Evolutionary conservation across 2,113 vertebrate species (phyloP), one percentile per base, ranked within the genome.

Genomic region (Gymnocephalus cernua): DNA sequence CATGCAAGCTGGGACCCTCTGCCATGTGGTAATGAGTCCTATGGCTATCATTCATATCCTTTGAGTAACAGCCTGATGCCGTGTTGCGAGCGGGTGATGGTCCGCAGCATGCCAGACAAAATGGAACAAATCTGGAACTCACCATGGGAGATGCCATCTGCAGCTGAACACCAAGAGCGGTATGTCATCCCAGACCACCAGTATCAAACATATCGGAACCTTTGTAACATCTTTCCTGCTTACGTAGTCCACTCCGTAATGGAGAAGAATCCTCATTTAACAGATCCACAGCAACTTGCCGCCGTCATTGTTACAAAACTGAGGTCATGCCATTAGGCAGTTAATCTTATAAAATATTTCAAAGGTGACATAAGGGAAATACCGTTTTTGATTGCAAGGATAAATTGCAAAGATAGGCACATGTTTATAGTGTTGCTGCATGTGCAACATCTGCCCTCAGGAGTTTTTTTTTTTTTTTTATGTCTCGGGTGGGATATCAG

Each of bases 81-180:
- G 0, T 99, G 97, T 84, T 99, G 97, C 0, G 98, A 99, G 71
- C 96, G 97, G 54, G 97, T 99, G 54, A 99, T 99, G 98, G 97
- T 99, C 23, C 95, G 98, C 74, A 99, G 98, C 76, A 96, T 99
- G 96, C 98, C 98, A 21, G 98, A 99, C 87, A 99, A 99, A 95
- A 99, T 99, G 97, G 98, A 99, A 81, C 98, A 99, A 11, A 96
- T 99, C 84, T 99, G 98, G 98, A 95, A 95, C 87, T 97, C 95
- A n/a, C 97, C 98, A 13, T 99, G 98, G 98, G 96, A 97, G 77
- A 95, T 92, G 77, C 91, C 95, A 63, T 84, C 92, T 23, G 94
- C 92, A 64, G 79, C 66, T 53, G 97, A 99, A 85, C 96, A 95
- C 27, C 96, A 94, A 79, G 98, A 99, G 74, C 96, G 96, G 57